These are phyloP conservation scores for Platynereis dumerilii DNA, from an alignment of 2,888 invertebrate species.

Conservation along the genomic window DNA sequence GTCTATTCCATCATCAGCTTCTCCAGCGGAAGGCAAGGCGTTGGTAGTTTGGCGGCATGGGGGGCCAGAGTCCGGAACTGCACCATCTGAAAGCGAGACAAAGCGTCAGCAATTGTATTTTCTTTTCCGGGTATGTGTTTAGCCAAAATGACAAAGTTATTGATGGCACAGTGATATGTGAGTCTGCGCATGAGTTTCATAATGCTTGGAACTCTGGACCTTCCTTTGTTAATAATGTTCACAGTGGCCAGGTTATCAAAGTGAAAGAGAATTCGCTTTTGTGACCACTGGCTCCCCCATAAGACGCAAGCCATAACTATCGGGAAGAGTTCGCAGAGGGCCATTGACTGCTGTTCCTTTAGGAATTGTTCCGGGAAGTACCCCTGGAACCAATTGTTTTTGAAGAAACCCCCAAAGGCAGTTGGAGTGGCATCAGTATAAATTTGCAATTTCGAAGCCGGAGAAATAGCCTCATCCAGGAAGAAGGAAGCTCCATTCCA, in stretches of 20 bases:
- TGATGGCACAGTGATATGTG: background rate
- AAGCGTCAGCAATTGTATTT: too few relatives aligned
- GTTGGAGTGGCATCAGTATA: too few relatives aligned
- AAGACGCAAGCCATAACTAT: constrained; percentile 21
- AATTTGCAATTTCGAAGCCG: too few relatives aligned
- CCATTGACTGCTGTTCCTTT: background rate
- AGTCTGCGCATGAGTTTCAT: constrained; percentile 16
- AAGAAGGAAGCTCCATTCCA: too few relatives aligned
- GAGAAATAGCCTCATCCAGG: too few relatives aligned
- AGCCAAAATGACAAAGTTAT: background rate
- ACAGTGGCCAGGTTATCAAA: constrained; percentile 31
- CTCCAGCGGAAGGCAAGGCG: too few relatives aligned
- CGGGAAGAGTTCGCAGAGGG: constrained; percentile 1
- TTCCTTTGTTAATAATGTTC: constrained; percentile 24
- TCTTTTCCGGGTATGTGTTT: too few relatives aligned
- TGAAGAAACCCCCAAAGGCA: constrained; percentile 11
- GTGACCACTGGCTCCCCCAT: constrained; percentile 24
- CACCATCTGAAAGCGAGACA: too few relatives aligned
- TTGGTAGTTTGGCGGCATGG: too few relatives aligned
- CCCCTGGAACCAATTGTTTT: constrained; percentile 18
- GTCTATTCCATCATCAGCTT: too few relatives aligned
- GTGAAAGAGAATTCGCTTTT: constrained; percentile 27
- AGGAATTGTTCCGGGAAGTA: constrained; percentile 16
- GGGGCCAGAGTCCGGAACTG: too few relatives aligned
- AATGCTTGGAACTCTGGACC: constrained; percentile 18